phyloP scores from a whole-genome alignment of 2,797 vertebrate genomes.

The Notolepis coatsorum region DNA sequence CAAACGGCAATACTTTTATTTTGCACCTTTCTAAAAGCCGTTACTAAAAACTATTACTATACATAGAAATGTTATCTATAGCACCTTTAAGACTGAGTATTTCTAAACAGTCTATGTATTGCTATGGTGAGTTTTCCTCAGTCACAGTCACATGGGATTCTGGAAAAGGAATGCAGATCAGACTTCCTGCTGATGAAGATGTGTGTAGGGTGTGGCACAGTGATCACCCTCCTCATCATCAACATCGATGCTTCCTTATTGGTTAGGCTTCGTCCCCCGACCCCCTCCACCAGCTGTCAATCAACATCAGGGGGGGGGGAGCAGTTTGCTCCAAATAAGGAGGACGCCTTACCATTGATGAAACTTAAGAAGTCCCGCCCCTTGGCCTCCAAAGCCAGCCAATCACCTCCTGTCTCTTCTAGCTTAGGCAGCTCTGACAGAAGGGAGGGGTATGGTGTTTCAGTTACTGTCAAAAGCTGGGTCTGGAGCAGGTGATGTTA shows the following conservation, averaged over 20 bases:
- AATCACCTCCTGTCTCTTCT: slow-evolving; percentile 77
- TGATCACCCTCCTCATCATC: slow-evolving; percentile 44
- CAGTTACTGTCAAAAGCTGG: slow-evolving; percentile 79
- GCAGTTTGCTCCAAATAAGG: too few relatives aligned
- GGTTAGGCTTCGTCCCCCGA: slow-evolving; percentile 31
- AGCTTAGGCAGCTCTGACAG: slow-evolving; percentile 76
- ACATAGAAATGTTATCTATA: too few relatives aligned
- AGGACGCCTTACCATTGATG: slow-evolving; percentile 78
- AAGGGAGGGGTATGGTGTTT: slow-evolving; percentile 74
- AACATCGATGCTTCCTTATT: slow-evolving; percentile 34
- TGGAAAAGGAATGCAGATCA: slow-evolving; percentile 65
- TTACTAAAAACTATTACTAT: too few relatives aligned
- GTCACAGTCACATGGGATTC: slow-evolving; percentile 65
- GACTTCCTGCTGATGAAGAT: slow-evolving; percentile 27
- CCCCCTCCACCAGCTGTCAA: slow-evolving; percentile 33
- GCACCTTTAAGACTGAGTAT: too few relatives aligned
- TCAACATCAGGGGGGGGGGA: slow-evolving; percentile 56
- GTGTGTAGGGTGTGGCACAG: slow-evolving; percentile 9
- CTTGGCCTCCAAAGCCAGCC: slow-evolving; percentile 72
- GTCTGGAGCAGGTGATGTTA: slow-evolving; percentile 61
- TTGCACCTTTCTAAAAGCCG: too few relatives aligned
- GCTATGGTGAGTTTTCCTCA: too few relatives aligned
- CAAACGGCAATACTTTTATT: too few relatives aligned
- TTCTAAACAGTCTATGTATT: too few relatives aligned
- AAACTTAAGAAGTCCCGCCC: slow-evolving; percentile 70